Percentiles rank a stretch among this genome's conserved stretches.
phyloP scores from a whole-genome alignment of 1,140 invertebrate species.

The Colletes gigas region DNA sequence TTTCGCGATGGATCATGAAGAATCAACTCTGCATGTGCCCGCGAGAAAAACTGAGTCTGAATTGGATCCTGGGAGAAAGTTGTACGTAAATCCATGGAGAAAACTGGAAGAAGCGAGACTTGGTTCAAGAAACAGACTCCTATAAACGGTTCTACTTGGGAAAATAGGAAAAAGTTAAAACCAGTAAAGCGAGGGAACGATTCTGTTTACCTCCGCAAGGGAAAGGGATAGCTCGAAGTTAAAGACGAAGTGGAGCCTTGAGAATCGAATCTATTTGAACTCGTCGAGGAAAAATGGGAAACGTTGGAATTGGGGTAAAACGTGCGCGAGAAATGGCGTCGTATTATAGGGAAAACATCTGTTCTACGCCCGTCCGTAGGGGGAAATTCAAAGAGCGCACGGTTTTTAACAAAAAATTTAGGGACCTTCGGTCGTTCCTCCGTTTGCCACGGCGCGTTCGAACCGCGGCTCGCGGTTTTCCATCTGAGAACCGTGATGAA shows the following conservation, averaged over 20 bases:
- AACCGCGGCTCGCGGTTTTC: neutral
- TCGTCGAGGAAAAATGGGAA: neutral
- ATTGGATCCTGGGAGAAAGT: neutral
- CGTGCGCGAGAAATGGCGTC: neutral
- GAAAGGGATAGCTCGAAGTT: neutral
- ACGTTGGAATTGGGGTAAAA: neutral
- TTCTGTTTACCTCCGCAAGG: neutral
- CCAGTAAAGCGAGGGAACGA: slow-evolving; percentile 1
- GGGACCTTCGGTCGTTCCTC: neutral
- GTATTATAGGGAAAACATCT: neutral
- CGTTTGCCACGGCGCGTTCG: neutral
- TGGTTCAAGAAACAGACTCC: neutral
- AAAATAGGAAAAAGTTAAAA: neutral
- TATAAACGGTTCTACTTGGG: neutral
- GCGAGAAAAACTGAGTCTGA: no score
- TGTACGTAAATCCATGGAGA: neutral
- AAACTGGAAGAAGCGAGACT: neutral
- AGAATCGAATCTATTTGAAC: neutral
- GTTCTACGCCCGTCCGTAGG: no score
- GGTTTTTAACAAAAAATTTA: no score
- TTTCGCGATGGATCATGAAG: no score
- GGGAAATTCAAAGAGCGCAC: no score
- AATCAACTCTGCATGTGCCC: neutral
- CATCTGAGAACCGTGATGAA: slow-evolving; percentile 33
- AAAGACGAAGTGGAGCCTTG: neutral